Evolutionary conservation across 2,113 vertebrate genomes (phyloP), one percentile per base, ranked within the genome.

Genomic region (Cryptoleucopteryx plumbea): DNA sequence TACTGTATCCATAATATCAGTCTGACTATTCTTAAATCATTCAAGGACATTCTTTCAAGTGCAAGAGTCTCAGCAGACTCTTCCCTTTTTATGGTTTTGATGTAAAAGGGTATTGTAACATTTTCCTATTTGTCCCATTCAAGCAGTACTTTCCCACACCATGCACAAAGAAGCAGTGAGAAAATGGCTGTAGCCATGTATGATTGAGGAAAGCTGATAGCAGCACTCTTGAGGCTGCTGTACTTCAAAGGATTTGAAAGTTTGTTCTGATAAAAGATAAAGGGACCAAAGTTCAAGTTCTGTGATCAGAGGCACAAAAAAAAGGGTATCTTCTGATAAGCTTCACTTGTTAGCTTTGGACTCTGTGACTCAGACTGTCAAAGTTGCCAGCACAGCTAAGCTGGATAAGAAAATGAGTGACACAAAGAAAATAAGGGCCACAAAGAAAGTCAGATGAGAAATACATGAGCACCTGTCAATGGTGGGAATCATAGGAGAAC

Each of bases 241-340:
- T 55, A 53, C 63, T 93, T 95, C 86, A 96, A 95, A 95, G 65
- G 55, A 79, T 80, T 94, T 93, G 66, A 84, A 96, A 93, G 74
- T 93, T 94, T 94, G 43, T 92, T 96, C 92, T 84, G 82, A 93
- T 75, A 91, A 91, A 96, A 94, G 93, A 95, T 91, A 94, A 93
- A 83, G 32, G 21, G 52, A 77, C 29, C 19, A 73, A 81, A 94
- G 96, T 95, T 96, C 94, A 95, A 79, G 55, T 91, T 92, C 73
- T 85, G 42, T 85, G 95, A 92, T 94, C 75, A 92, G 79, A 95
- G 23, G 16, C 90, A 89, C 36, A 55, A 67, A 59, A 71, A 71
- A 94, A 59, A 38, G 8, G 45, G 16, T 78, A 79, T 73, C 55
- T 88, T 93, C 58, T 47, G 94, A 97, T 97, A 95, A 95, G 80